Base-by-base conservation (phyloP, 2,888 invertebrate species). In the Caenorhabditis uteleia region DNA sequence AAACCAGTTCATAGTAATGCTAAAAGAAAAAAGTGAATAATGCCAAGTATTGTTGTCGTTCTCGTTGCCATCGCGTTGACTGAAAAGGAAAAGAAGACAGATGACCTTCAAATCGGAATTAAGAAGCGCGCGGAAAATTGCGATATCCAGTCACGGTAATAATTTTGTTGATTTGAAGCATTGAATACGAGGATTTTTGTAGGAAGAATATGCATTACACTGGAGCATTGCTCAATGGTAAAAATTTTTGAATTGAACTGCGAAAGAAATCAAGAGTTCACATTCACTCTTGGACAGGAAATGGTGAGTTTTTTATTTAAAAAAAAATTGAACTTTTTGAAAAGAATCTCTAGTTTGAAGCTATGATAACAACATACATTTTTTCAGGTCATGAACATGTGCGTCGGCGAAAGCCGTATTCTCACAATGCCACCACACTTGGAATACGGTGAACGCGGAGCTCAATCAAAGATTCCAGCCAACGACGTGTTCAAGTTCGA, bases 221-320 rank as follows among this genome's bases (percentile, higher is more conserved):
- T 83, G 92, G 91, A 23, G 90, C 89, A 7, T 85, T 92, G 54
- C 89, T 90, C 75, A 90, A 91, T 87, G 91, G 91, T n/a, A 2
- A 89, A 89, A 12, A 91, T 91, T 84, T 92, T 93, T 86, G 92
- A 93, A 83, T 91, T 89, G 82, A 91, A 90, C 67, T 87, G 89
- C 75, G 87, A 88, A 20, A 86, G 91, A 69, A 89, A 88, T 23
- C 88, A 89, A 69, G 91, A 91, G 0, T 87, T 92, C 60, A 89
- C 89, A 12, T 91, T 93, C 81, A 91, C 90, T 2, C 85, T 93
- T 53, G 92, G 92, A 38, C 87, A 88, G 3, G 91, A 91, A 64
- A 61, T 54, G 61, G 61, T 58, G 21, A 42, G 36, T 7, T 45
- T 8, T 43, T n/a, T n/a, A n/a, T n/a, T n/a, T n/a, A n/a, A n/a